These are phyloP conservation scores for Sphinx pinastri DNA, from an alignment of 2,888 invertebrate genomes.

Conservation along the genomic window DNA sequence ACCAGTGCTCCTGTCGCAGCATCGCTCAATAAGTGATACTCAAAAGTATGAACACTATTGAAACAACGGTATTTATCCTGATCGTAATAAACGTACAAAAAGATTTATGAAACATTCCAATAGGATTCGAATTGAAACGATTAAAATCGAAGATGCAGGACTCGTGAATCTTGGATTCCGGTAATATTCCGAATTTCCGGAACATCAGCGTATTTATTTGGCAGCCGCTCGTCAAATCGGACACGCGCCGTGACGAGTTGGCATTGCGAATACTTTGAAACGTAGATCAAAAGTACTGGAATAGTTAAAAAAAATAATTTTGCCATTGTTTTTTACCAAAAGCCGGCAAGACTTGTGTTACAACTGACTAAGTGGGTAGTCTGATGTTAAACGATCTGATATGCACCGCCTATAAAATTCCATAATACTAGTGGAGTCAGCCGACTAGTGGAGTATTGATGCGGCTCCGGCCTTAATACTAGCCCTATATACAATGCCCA, in stretches of 20 bases:
- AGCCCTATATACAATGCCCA: too few species aligned
- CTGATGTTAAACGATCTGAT: too few species aligned
- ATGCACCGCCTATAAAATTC: too few species aligned
- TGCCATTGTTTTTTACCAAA: not conserved
- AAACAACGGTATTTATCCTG: not conserved
- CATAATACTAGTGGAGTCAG: too few species aligned
- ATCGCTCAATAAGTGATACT: too few species aligned
- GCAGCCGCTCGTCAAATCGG: constrained; percentile 24
- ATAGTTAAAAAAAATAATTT: not conserved
- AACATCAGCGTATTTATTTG: constrained; percentile 25
- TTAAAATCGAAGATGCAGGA: constrained; percentile 3
- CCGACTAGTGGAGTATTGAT: too few species aligned
- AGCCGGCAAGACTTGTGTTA: too few species aligned
- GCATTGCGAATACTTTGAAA: constrained; percentile 8
- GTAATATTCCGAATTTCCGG: constrained; percentile 26
- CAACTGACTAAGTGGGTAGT: too few species aligned
- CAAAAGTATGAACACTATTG: too few species aligned
- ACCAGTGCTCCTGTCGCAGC: too few species aligned
- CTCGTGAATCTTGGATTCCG: not conserved
- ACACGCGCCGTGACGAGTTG: constrained; percentile 11
- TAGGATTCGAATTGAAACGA: constrained; percentile 1
- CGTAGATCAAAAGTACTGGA: constrained; percentile 11
- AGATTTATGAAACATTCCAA: constrained; percentile 4
- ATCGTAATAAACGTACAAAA: not conserved
- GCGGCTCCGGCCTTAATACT: too few species aligned